phyloP scores from a whole-genome alignment of 1,140 invertebrate genomes.

The Macrosteles quadrilineatus region DNA sequence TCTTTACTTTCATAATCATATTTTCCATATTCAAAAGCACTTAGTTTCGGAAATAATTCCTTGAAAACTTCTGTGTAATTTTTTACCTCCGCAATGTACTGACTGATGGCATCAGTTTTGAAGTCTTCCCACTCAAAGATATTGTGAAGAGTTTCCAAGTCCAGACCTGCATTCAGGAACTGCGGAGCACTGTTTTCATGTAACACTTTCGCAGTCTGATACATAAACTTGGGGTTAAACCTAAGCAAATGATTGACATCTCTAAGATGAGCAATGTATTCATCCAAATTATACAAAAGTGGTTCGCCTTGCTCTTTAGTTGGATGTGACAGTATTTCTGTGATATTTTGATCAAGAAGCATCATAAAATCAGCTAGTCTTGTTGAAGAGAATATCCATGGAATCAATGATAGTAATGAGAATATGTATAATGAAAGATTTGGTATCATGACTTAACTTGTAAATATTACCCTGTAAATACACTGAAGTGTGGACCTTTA shows the following conservation, averaged over 20 bases:
- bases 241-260: not conserved
- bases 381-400: not conserved
- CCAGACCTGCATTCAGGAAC: not conserved
- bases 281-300: not conserved
- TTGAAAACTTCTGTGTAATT: not conserved
- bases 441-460: too few species aligned
- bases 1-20: slow-evolving; percentile 14
- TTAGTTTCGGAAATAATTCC: not conserved
- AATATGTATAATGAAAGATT: too few species aligned
- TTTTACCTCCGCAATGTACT: not conserved
- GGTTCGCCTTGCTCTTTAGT: not conserved
- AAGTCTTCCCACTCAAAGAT: slow-evolving; percentile 1
- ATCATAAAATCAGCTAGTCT: not conserved
- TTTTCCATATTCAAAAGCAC: not conserved
- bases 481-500: too few species aligned
- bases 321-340: not conserved
- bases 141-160: not conserved
- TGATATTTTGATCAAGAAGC: not conserved
- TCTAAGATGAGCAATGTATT: not conserved
- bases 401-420: too few species aligned
- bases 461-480: too few species aligned
- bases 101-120: not conserved
- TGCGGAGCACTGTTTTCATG: not conserved
- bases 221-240: slow-evolving; percentile 5
- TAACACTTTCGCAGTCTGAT: not conserved